Conservation (phyloP, 2,113 vertebrate genomes). For the Microtus pennsylvanicus region DNA sequence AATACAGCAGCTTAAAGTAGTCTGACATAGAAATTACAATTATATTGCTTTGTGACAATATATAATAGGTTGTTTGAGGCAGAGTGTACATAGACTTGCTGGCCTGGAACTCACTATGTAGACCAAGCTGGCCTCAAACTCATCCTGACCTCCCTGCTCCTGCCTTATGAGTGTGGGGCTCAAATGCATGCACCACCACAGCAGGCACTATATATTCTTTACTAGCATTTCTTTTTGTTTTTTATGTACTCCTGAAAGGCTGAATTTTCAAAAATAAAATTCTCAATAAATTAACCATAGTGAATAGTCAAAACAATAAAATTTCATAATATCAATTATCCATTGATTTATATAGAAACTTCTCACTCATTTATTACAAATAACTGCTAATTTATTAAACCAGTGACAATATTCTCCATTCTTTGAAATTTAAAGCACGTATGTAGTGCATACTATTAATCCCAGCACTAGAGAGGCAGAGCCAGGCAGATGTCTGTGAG, state of each 20-base stretch:
- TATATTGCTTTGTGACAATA: neutral
- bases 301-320: neutral
- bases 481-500: neutral
- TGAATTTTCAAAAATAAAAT: conserved; percentile 45
- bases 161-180: neutral
- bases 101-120: neutral
- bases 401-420: conserved; percentile 29
- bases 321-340: conserved; percentile 34
- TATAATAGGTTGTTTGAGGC: neutral
- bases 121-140: neutral
- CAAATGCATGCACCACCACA: neutral
- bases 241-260: neutral
- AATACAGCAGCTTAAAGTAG: conserved; percentile 36
- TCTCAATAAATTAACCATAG: neutral
- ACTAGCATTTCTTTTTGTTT: conserved; percentile 33
- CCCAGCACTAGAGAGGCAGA: neutral
- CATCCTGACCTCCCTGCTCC: neutral
- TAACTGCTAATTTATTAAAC: conserved; percentile 30
- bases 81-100: neutral
- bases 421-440: conserved; percentile 47
- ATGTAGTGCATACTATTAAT: neutral
- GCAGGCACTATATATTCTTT: neutral
- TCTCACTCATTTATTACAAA: conserved; percentile 48
- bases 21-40: conserved; percentile 19
- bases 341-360: neutral